Base-by-base conservation (phyloP, 2,888 invertebrate genomes). In the Drosophila setosimentum region DNA sequence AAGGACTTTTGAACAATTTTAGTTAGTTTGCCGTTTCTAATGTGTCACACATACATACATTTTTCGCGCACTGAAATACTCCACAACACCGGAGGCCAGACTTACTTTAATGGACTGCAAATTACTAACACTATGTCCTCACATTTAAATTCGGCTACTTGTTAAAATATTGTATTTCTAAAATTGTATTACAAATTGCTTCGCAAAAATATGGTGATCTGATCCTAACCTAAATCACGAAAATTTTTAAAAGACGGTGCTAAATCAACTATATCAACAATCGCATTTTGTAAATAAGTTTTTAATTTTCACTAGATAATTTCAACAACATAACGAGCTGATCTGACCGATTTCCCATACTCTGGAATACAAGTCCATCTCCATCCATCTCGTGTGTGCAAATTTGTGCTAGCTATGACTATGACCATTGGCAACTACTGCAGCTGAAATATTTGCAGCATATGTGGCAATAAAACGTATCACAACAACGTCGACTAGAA, bases 1-100 rank as follows among this genome's bases (percentile, higher is more conserved):
- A 82, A 88, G 82, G 84, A 82, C 80, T 80, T 81, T 79, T 70
- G 62, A 81, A 80, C 77, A 84, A 81, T 80, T 84, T 83, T 75
- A 87, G 79, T 76, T 70, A 82, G 75, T 73, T 77, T 79, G 72
- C 67, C 57, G 66, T 54, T 72, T 65, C 66, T 62, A 53, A 65
- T 62, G 60, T 71, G 65, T 59, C 50, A 50, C 51, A 48, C 64
- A 58, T 24, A 40, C 58, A 45, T 29, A 42, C 45, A 55, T 51
- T 21, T 49, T 51, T 55, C 32, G 30, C 29, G 32, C 33, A 61
- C 30, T 61, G 18, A 50, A 45, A 42, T 32, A 33, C 32, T 24
- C 29, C 45, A n/a, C 16, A 48, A 48, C 30, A 51, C 37, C 11
- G 16, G 4, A 60, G 10, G 16, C 42, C 6, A 29, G 55, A 53